These are phyloP conservation scores for Lutjanus campechanus DNA, from an alignment of 2,797 vertebrate species.

Conservation along the genomic window DNA sequence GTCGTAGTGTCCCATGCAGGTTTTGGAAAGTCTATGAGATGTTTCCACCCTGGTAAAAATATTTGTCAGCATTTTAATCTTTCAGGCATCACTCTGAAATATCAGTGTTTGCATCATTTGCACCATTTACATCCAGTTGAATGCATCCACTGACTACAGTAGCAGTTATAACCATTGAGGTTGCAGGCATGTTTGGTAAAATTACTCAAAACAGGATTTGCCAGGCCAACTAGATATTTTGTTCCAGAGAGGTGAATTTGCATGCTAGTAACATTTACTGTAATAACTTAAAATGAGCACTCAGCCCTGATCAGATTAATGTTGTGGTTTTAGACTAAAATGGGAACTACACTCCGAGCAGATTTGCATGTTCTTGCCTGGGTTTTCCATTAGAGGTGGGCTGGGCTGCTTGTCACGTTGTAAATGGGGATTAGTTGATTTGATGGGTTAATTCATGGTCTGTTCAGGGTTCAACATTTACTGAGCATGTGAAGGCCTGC, in stretches of 20 bases:
- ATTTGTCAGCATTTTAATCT: not conserved
- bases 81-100: not conserved
- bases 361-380: constrained; percentile 30
- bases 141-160: not conserved
- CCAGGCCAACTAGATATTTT: not conserved
- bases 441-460: not conserved
- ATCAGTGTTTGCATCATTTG: not conserved
- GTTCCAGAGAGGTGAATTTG: constrained; percentile 16
- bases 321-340: not conserved
- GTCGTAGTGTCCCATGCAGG: not conserved
- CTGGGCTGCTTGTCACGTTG: not conserved
- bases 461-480: not conserved
- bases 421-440: not conserved
- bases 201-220: not conserved
- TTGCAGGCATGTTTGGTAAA: not conserved
- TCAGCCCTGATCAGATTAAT: not conserved
- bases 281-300: not conserved
- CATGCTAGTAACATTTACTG: constrained; percentile 10
- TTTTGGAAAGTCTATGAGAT: not conserved
- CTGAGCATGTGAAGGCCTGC: not conserved
- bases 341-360: not conserved
- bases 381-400: not conserved
- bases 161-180: not conserved
- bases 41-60: too few relatives aligned
- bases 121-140: not conserved